Conservation (phyloP, 2,797 vertebrate genomes). For the Adrianichthys oophorus region DNA sequence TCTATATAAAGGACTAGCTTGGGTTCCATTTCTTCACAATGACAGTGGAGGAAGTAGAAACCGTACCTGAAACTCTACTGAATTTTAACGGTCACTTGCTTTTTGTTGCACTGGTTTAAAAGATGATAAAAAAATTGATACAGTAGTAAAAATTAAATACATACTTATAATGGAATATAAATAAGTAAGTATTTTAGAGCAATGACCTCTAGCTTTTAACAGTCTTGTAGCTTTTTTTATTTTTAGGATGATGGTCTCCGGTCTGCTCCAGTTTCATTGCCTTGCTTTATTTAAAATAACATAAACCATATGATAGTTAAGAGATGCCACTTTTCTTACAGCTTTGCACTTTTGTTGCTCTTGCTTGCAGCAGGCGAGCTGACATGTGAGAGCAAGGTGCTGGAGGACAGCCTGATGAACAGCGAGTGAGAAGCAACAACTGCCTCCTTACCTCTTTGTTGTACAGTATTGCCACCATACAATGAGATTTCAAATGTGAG, state of each 20-base stretch:
- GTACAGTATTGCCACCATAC: not conserved
- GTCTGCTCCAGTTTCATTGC: too few relatives aligned
- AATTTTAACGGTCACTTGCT: too few relatives aligned
- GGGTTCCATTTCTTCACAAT: not conserved
- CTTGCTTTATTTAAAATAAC: not conserved
- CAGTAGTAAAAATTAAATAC: too few relatives aligned
- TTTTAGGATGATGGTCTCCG: too few relatives aligned
- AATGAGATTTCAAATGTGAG: not conserved
- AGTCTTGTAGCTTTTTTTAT: too few relatives aligned
- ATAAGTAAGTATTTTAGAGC: too few relatives aligned
- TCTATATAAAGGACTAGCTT: not conserved
- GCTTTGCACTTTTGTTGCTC: not conserved
- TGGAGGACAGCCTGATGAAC: conserved; percentile 92
- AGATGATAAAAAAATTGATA: too few relatives aligned
- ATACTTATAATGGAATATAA: too few relatives aligned
- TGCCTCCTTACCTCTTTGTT: not conserved
- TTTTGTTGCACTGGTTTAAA: too few relatives aligned
- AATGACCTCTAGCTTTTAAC: too few relatives aligned
- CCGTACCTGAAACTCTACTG: too few relatives aligned
- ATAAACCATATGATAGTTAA: not conserved
- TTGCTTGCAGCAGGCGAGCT: conserved; percentile 81
- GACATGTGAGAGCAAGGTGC: conserved; percentile 84
- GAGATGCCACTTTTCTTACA: not conserved
- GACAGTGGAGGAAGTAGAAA: too few relatives aligned
- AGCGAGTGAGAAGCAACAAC: conserved; percentile 83